These are phyloP conservation scores for Gadus macrocephalus DNA, from an alignment of 2,113 vertebrate species.

Conservation along the genomic window DNA sequence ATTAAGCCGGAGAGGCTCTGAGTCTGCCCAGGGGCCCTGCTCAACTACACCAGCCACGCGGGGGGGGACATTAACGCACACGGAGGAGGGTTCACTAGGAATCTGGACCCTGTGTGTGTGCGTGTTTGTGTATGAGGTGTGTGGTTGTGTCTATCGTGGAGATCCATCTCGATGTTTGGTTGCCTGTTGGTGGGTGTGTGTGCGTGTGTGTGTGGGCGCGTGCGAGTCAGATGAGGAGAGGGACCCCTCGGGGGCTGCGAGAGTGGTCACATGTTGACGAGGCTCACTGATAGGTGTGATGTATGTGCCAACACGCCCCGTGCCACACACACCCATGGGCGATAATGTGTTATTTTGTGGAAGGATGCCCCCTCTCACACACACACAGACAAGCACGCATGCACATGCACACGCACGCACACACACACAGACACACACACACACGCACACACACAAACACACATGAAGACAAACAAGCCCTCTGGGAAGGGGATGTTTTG, in stretches of 20 bases:
- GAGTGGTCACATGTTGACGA: constrained; percentile 54
- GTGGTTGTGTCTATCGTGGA: background rate
- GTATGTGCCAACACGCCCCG: constrained; percentile 59
- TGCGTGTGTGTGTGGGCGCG: constrained; percentile 8
- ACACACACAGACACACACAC: too few species aligned
- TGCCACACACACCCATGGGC: constrained; percentile 55
- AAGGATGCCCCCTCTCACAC: constrained; percentile 34
- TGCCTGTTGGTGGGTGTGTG: constrained; percentile 13
- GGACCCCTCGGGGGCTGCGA: constrained; percentile 27
- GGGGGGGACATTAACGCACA: constrained; percentile 17
- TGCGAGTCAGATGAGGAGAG: constrained; percentile 6
- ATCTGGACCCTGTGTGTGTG: constrained; percentile 19
- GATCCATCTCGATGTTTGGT: constrained; percentile 6
- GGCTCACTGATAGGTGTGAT: constrained; percentile 61
- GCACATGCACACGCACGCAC: too few species aligned
- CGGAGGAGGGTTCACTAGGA: constrained; percentile 17
- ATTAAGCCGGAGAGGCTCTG: constrained; percentile 59
- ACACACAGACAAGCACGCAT: too few species aligned
- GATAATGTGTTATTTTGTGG: constrained; percentile 62
- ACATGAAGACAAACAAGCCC: background rate
- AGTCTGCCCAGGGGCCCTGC: constrained; percentile 47
- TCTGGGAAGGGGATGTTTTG: constrained; percentile 39
- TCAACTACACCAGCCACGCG: constrained; percentile 30
- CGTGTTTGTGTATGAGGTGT: constrained; percentile 20
- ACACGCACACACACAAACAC: too few species aligned